These are phyloP conservation scores for Ammodytes dubius DNA, from an alignment of 2,113 vertebrate genomes.

Conservation along the genomic window DNA sequence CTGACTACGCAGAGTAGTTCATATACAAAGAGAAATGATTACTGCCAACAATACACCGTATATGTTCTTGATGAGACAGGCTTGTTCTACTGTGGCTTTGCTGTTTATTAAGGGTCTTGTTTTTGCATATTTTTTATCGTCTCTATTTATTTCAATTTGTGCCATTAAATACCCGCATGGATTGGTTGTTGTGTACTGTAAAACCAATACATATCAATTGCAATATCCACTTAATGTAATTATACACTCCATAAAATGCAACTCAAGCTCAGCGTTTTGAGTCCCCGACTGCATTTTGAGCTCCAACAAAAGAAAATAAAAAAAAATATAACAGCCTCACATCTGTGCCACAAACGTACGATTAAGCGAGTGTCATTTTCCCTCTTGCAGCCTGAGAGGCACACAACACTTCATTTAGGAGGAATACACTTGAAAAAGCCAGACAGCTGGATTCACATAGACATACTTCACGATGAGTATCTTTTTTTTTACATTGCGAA, in stretches of 20 bases:
- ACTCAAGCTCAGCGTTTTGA: neutral
- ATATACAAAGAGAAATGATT: neutral
- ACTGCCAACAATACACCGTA: neutral
- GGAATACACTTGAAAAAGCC: neutral
- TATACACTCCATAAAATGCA: neutral
- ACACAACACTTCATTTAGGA: neutral
- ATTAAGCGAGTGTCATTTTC: neutral
- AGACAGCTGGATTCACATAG: neutral
- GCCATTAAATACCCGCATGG: neutral
- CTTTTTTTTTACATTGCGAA: neutral
- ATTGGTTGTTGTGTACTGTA: neutral
- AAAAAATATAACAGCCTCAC: neutral
- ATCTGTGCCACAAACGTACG: neutral
- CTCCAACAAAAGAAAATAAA: neutral
- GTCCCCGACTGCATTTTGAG: neutral
- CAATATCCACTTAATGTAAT: neutral
- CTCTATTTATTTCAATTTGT: neutral
- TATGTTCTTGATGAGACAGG: neutral
- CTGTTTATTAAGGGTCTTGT: neutral
- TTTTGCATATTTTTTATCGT: neutral
- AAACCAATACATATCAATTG: neutral
- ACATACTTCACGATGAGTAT: neutral
- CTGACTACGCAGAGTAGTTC: conserved; percentile 2
- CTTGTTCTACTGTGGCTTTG: neutral
- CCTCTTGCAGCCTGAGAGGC: neutral